Conservation (phyloP, 2,888 invertebrate species). For the Platynereis dumerilii region DNA sequence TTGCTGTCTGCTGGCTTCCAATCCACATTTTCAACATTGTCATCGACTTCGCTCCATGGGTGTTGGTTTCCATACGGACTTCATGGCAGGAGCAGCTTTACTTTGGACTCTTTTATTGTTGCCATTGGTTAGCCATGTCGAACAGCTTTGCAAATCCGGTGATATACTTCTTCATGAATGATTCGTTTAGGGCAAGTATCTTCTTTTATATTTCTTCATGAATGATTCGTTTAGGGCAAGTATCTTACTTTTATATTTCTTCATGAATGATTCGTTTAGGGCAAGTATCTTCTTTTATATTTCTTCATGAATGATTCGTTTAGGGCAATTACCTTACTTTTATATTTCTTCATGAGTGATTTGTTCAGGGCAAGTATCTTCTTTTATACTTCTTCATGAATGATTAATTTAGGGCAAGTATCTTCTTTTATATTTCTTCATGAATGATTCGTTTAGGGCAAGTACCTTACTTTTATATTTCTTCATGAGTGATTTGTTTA, state of each 20-base stretch:
- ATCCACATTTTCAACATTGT: slow-evolving; percentile 41
- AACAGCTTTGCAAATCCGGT: slow-evolving; percentile 58
- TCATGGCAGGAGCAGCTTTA: slow-evolving; percentile 18
- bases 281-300: too few relatives aligned
- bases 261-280: slow-evolving; percentile 54
- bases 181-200: slow-evolving; percentile 50
- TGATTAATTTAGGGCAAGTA: too few relatives aligned
- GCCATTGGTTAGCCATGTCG: slow-evolving; percentile 58
- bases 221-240: too few relatives aligned
- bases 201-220: too few relatives aligned
- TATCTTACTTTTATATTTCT: slow-evolving; percentile 55
- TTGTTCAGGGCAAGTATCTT: slow-evolving; percentile 51
- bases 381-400: too few relatives aligned
- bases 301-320: too few relatives aligned
- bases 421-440: slow-evolving; percentile 54
- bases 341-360: slow-evolving; percentile 55
- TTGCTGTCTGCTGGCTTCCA: slow-evolving; percentile 55
- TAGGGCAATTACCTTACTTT: too few relatives aligned
- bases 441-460: slow-evolving; percentile 56
- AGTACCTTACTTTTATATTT: slow-evolving; percentile 51
- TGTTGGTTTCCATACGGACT: not conserved
- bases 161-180: slow-evolving; percentile 55
- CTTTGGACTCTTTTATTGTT: slow-evolving; percentile 23
- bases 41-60: slow-evolving; percentile 21
- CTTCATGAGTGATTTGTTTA: slow-evolving; percentile 53